phyloP scores from a whole-genome alignment of 2,888 invertebrate genomes.

The Tethea ocularis region DNA sequence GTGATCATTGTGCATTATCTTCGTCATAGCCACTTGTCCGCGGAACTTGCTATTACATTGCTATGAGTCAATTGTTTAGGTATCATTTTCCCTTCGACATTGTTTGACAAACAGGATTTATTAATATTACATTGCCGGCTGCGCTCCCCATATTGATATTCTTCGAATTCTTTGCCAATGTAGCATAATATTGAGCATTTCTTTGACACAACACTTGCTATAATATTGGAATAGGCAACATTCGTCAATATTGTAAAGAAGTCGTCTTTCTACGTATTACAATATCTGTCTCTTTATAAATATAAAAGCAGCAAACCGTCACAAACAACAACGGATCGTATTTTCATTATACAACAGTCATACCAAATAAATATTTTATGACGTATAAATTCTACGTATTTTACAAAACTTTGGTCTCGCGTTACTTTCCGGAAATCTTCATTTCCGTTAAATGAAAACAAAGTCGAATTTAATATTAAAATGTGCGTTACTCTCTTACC shows the following conservation, averaged over 20 bases:
- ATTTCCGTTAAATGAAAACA: background rate
- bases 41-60: too few relatives aligned
- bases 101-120: slow-evolving; percentile 6
- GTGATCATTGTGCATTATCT: too few relatives aligned
- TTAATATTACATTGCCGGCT: slow-evolving; percentile 10
- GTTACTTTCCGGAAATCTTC: background rate
- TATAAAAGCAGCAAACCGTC: background rate
- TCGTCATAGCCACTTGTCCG: too few relatives aligned
- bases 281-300: background rate
- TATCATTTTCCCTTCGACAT: background rate
- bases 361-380: background rate
- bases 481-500: background rate
- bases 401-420: background rate
- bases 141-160: slow-evolving; percentile 12
- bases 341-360: background rate
- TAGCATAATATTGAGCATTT: slow-evolving; percentile 1
- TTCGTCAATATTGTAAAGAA: slow-evolving; percentile 7
- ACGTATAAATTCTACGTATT: background rate
- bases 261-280: background rate
- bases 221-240: slow-evolving; percentile 8
- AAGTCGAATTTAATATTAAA: background rate
- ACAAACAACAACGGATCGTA: background rate
- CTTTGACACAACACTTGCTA: slow-evolving; percentile 3
- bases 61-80: too few relatives aligned
- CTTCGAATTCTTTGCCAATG: slow-evolving; percentile 9